Conservation (phyloP, 2,113 vertebrate species). For the Nymphicus hollandicus region DNA sequence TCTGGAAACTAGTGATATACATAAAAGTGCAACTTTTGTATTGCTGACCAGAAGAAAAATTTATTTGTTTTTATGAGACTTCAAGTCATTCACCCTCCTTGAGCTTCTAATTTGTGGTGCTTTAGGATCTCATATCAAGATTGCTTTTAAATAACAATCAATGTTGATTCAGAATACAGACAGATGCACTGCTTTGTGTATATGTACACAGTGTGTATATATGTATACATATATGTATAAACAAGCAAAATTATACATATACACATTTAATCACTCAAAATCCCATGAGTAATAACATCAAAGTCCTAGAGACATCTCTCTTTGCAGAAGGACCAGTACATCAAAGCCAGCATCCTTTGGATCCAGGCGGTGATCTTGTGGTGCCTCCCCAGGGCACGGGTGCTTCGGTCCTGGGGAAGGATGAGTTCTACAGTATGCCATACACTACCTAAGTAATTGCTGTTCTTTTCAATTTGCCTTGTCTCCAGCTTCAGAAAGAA, state of each 20-base stretch:
- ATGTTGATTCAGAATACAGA: background rate
- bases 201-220: background rate
- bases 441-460: background rate
- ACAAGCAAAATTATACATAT: background rate
- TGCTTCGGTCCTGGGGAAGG: background rate
- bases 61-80: background rate
- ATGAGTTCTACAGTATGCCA: background rate
- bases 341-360: background rate
- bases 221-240: background rate
- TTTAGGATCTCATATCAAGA: background rate
- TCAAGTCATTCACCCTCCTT: background rate
- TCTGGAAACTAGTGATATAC: background rate
- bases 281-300: background rate
- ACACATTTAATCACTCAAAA: background rate
- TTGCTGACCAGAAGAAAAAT: background rate
- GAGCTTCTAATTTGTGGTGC: background rate
- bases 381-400: background rate
- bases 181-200: background rate
- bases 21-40: background rate
- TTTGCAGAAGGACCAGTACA: background rate
- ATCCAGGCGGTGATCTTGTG: background rate
- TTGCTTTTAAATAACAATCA: background rate
- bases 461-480: background rate
- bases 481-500: conserved; percentile 83
- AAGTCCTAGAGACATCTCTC: background rate